These are phyloP conservation scores for Sebastes glaucus DNA, from an alignment of 2,797 vertebrate species.

Conservation along the genomic window DNA sequence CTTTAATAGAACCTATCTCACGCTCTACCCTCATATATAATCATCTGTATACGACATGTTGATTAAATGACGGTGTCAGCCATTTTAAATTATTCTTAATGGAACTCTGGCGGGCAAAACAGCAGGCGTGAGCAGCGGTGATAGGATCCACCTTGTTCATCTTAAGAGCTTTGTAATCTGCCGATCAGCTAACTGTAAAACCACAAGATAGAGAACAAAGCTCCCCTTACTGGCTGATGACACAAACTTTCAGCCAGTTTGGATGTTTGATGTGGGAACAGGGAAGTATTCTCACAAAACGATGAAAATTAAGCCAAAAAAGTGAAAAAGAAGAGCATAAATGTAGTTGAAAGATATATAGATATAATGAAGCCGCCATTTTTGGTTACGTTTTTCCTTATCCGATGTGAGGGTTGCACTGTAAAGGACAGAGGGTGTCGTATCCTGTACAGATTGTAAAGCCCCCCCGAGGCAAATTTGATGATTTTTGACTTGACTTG, in stretches of 20 bases:
- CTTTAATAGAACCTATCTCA: conserved; percentile 34
- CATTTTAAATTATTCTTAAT: conserved; percentile 17
- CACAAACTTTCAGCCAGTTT: not conserved
- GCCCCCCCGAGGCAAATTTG: too few species aligned
- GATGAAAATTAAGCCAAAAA: not conserved
- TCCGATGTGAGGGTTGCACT: too few species aligned
- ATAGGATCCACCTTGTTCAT: not conserved
- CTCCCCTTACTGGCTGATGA: too few species aligned
- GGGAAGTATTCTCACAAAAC: not conserved
- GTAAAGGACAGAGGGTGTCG: too few species aligned
- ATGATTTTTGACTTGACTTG: too few species aligned
- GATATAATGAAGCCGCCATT: not conserved
- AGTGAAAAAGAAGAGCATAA: not conserved
- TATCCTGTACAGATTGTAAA: too few species aligned
- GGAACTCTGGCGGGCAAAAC: conserved; percentile 8
- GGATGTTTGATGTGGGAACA: not conserved
- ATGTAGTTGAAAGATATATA: not conserved
- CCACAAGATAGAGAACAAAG: not conserved
- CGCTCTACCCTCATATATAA: not conserved
- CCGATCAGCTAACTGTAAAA: not conserved
- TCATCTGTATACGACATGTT: conserved; percentile 6
- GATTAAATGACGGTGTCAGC: conserved; percentile 11
- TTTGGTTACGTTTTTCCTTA: not conserved
- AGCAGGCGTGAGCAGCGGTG: conserved; percentile 10
- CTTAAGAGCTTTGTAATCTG: not conserved